Evolutionary conservation across 2,888 invertebrate genomes (phyloP).

Genomic region (Mesorhabditis spiculigera): DNA sequence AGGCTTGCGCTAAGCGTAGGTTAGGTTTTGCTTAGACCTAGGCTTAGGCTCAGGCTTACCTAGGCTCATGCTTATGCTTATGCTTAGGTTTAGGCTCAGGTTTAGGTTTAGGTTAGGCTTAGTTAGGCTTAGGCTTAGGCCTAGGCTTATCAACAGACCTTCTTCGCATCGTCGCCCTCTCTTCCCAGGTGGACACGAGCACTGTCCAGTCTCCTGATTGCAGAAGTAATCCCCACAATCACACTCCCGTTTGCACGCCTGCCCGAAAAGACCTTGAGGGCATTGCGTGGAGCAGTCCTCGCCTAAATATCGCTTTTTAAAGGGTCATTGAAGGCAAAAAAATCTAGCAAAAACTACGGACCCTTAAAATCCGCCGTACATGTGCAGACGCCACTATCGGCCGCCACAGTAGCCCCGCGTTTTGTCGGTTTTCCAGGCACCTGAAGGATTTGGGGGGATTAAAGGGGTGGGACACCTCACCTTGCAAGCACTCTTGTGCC

Average conservation of each 20-base stretch:
- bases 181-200: slow-evolving; percentile 31
- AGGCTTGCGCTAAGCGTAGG: too few relatives aligned
- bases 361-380: background rate
- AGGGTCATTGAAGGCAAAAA: background rate
- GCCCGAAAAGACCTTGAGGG: slow-evolving; percentile 26
- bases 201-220: slow-evolving; percentile 43
- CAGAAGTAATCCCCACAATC: slow-evolving; percentile 45
- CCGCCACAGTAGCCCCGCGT: background rate
- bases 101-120: too few relatives aligned
- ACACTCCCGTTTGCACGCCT: slow-evolving; percentile 36
- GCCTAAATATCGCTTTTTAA: slow-evolving; percentile 15
- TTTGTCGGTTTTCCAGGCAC: background rate
- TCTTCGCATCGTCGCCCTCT: slow-evolving; percentile 33
- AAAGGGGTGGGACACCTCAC: too few relatives aligned
- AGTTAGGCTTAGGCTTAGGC: too few relatives aligned
- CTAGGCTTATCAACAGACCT: slow-evolving; percentile 14
- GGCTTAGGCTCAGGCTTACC: too few relatives aligned
- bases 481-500: slow-evolving; percentile 30
- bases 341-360: background rate
- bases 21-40: too few relatives aligned
- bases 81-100: too few relatives aligned
- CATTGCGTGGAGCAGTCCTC: slow-evolving; percentile 34
- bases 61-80: too few relatives aligned
- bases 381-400: background rate
- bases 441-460: too few relatives aligned